Conservation (phyloP, 2,113 vertebrate species). For the Petaurus breviceps region DNA sequence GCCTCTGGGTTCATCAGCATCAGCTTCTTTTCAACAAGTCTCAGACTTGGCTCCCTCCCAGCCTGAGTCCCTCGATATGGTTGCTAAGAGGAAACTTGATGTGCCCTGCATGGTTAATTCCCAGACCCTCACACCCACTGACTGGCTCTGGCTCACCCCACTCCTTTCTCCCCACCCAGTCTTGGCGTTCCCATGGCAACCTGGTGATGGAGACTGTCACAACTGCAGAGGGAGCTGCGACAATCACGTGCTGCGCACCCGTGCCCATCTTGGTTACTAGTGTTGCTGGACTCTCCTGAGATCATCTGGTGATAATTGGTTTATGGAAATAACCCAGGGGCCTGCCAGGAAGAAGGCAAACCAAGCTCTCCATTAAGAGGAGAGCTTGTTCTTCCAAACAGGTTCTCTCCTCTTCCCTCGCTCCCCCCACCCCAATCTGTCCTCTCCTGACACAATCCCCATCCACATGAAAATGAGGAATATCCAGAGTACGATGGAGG, state of each 20-base stretch:
- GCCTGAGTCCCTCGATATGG: constrained; percentile 69
- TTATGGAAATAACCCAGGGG: constrained; percentile 81
- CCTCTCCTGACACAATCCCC: neutral
- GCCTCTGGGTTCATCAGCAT: neutral
- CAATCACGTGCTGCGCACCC: constrained; percentile 54
- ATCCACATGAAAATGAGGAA: neutral
- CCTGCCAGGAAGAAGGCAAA: neutral
- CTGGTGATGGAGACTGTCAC: constrained; percentile 58
- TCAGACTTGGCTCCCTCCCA: constrained; percentile 56
- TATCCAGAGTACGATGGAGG: neutral
- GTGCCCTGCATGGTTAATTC: constrained; percentile 56
- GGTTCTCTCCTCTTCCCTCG: constrained; percentile 12
- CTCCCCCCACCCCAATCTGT: neutral
- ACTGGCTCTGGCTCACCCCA: constrained; percentile 7
- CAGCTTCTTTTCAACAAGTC: constrained; percentile 25
- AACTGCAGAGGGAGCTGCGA: constrained; percentile 49
- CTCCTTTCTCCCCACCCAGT: neutral
- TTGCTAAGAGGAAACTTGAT: constrained; percentile 72
- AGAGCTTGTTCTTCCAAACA: constrained; percentile 39
- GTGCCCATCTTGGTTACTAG: constrained; percentile 72
- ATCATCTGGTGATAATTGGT: constrained; percentile 79
- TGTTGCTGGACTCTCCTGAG: constrained; percentile 70
- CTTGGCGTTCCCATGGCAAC: constrained; percentile 78
- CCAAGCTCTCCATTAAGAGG: neutral
- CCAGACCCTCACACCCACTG: constrained; percentile 5